phyloP scores from a whole-genome alignment of 2,797 vertebrate genomes.

The Parauchenoglanis punctatus region DNA sequence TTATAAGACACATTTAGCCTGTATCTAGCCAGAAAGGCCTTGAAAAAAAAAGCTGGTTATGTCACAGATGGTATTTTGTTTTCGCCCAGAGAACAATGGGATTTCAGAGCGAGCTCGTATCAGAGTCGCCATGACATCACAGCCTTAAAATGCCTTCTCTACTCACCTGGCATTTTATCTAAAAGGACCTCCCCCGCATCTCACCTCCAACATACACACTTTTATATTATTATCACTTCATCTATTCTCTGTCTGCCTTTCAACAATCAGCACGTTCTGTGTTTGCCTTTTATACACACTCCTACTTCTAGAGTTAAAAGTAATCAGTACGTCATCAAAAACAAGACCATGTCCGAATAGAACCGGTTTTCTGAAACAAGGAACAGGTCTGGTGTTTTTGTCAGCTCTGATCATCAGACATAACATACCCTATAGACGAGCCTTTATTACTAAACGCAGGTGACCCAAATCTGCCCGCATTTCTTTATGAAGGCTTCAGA shows the following conservation, averaged over 20 bases:
- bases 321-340: neutral
- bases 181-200: constrained; percentile 26
- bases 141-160: constrained; percentile 54
- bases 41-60: constrained; percentile 41
- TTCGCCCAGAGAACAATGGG: constrained; percentile 51
- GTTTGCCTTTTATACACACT: constrained; percentile 33
- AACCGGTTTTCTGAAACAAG: constrained; percentile 45
- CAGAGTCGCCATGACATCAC: constrained; percentile 58
- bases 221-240: constrained; percentile 44
- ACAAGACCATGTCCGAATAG: constrained; percentile 35
- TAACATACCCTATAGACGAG: constrained; percentile 26
- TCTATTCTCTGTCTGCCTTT: constrained; percentile 67
- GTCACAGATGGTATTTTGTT: constrained; percentile 17
- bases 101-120: constrained; percentile 14
- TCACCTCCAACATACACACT: neutral
- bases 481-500: neutral
- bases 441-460: neutral
- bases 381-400: constrained; percentile 20
- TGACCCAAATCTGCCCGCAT: constrained; percentile 24
- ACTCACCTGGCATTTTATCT: constrained; percentile 60
- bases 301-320: constrained; percentile 5
- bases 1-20: constrained; percentile 50
- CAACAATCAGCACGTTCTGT: constrained; percentile 61
- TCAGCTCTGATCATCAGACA: constrained; percentile 51
- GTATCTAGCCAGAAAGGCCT: neutral